phyloP scores from a whole-genome alignment of 2,113 vertebrate genomes.

The Cololabis saira region DNA sequence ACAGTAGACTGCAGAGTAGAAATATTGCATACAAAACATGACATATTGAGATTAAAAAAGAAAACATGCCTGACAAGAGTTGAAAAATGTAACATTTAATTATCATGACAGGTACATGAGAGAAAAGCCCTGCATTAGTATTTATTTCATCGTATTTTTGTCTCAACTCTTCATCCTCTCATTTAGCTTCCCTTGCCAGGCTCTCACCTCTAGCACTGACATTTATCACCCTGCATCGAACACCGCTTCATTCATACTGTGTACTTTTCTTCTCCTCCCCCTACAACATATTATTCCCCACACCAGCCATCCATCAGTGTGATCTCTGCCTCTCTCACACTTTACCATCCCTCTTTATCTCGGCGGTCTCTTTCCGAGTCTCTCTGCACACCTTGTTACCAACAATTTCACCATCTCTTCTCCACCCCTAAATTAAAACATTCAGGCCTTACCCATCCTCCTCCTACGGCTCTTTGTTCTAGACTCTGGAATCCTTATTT shows the following conservation, averaged over 20 bases:
- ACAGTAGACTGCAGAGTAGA: too few relatives aligned
- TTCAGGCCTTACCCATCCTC: slow-evolving; percentile 11
- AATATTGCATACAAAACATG: too few relatives aligned
- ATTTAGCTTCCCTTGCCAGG: slow-evolving; percentile 26
- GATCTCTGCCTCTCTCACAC: slow-evolving; percentile 38
- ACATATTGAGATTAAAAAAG: too few relatives aligned
- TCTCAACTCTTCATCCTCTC: slow-evolving; percentile 14
- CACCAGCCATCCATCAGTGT: slow-evolving; percentile 30
- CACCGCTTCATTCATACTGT: slow-evolving; percentile 41
- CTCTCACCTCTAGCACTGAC: slow-evolving; percentile 32
- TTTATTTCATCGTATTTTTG: slow-evolving; percentile 28
- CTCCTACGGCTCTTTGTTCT: neutral
- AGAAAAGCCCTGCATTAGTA: slow-evolving; percentile 10
- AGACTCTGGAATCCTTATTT: neutral
- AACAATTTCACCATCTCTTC: slow-evolving; percentile 11
- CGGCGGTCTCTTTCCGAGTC: slow-evolving; percentile 18
- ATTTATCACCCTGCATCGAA: slow-evolving; percentile 43
- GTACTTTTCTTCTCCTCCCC: slow-evolving; percentile 36
- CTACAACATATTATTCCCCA: slow-evolving; percentile 47
- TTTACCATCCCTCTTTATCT: slow-evolving; percentile 53
- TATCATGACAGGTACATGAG: neutral
- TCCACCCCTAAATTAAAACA: slow-evolving; percentile 30
- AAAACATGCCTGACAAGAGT: too few relatives aligned
- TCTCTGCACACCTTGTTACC: slow-evolving; percentile 39
- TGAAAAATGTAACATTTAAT: too few relatives aligned